phyloP scores from a whole-genome alignment of 2,797 vertebrate species.

The Enteromius fasciolatus region DNA sequence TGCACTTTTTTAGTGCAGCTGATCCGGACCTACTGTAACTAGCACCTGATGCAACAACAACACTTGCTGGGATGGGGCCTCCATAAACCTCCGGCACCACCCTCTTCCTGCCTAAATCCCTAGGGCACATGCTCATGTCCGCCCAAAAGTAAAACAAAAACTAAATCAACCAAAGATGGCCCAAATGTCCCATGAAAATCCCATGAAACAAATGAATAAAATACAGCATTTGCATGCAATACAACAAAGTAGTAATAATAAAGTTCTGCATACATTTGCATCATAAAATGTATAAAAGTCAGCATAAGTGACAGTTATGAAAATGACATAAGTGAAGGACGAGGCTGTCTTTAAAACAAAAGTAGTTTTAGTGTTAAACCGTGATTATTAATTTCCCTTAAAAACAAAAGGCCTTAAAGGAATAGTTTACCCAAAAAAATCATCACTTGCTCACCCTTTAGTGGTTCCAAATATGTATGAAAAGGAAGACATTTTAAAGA shows the following conservation, averaged over 20 bases:
- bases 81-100: constrained; percentile 10
- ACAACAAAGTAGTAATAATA: not conserved
- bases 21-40: constrained; percentile 29
- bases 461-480: no score
- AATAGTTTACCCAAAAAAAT: no score
- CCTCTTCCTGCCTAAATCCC: constrained; percentile 43
- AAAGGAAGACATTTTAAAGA: no score
- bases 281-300: constrained; percentile 10
- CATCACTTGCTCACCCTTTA: no score
- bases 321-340: not conserved
- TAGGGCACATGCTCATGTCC: constrained; percentile 66
- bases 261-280: constrained; percentile 31
- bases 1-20: constrained; percentile 11
- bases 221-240: not conserved
- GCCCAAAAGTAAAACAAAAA: constrained; percentile 43
- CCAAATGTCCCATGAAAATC: not conserved
- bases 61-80: constrained; percentile 58
- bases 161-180: constrained; percentile 5
- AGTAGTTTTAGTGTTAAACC: constrained; percentile 12
- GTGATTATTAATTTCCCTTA: not conserved
- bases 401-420: not conserved
- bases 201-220: not conserved
- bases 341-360: not conserved
- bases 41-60: constrained; percentile 69
- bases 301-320: constrained; percentile 2